These are phyloP conservation scores for Tinamus major DNA, from an alignment of 2,797 vertebrate genomes.

Conservation along the genomic window DNA sequence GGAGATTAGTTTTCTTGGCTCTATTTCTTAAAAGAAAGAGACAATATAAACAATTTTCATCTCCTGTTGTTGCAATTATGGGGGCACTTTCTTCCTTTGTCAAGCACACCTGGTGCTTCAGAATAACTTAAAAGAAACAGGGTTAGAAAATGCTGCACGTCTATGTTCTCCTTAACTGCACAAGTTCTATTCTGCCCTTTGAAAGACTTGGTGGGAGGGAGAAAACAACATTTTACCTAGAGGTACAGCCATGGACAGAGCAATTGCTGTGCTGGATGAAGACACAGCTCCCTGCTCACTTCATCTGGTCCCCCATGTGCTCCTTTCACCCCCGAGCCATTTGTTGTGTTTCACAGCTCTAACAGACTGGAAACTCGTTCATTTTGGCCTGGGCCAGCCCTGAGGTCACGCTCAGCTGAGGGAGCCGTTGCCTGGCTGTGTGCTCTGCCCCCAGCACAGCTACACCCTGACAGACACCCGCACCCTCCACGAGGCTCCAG, in stretches of 20 bases:
- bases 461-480: not conserved
- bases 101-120: not conserved
- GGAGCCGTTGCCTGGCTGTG: not conserved
- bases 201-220: not conserved
- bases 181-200: not conserved
- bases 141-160: not conserved
- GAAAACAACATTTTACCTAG: not conserved
- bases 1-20: not conserved
- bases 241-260: fast-evolving
- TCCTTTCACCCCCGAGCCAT: not conserved
- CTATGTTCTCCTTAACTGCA: not conserved
- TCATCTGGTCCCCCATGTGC: fast-evolving
- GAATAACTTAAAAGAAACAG: not conserved
- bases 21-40: not conserved
- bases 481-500: too few species aligned
- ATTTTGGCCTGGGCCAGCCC: fast-evolving
- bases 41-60: not conserved
- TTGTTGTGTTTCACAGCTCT: not conserved
- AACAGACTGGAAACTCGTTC: not conserved
- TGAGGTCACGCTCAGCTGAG: not conserved
- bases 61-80: not conserved
- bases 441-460: too few species aligned
- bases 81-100: not conserved
- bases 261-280: not conserved
- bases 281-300: not conserved